Conservation (phyloP, 2,888 invertebrate genomes). For the Nymphalis urticae region DNA sequence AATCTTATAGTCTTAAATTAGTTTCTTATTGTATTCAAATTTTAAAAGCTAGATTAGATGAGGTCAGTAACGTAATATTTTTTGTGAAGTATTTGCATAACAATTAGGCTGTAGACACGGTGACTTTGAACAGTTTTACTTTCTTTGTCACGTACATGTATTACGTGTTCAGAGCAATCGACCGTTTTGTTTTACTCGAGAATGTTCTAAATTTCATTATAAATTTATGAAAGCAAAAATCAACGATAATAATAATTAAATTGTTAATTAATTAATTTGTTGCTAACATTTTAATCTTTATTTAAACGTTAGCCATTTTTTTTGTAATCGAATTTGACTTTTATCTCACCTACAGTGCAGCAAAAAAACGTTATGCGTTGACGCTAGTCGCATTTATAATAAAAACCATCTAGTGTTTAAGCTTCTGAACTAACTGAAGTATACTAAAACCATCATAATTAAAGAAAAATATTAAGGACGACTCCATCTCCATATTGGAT, state of each 20-base stretch:
- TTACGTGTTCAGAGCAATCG: constrained; percentile 9
- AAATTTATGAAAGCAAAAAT: constrained; percentile 6
- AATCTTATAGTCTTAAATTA: neutral
- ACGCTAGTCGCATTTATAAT: no score
- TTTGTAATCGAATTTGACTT: no score
- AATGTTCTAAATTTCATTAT: constrained; percentile 17
- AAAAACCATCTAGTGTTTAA: no score
- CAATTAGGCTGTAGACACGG: constrained; percentile 15
- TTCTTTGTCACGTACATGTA: constrained; percentile 11
- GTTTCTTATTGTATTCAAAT: neutral
- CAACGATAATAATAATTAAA: neutral
- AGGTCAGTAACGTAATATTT: constrained; percentile 4
- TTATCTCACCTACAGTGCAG: no score
- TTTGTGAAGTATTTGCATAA: constrained; percentile 27
- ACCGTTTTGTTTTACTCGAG: constrained; percentile 10
- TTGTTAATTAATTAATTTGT: no score
- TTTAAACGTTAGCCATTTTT: no score
- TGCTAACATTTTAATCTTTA: no score
- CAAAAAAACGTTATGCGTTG: no score
- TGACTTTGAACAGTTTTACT: constrained; percentile 16
- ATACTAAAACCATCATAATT: no score
- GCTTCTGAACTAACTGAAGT: no score
- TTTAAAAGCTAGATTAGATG: neutral
- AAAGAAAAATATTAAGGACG: no score
- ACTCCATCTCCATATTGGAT: no score